A percentile compares a stretch with the other conserved stretches of the same genome.
These are phyloP conservation scores for Cathartes aura DNA, from an alignment of 2,113 vertebrate species.

Conservation along the genomic window DNA sequence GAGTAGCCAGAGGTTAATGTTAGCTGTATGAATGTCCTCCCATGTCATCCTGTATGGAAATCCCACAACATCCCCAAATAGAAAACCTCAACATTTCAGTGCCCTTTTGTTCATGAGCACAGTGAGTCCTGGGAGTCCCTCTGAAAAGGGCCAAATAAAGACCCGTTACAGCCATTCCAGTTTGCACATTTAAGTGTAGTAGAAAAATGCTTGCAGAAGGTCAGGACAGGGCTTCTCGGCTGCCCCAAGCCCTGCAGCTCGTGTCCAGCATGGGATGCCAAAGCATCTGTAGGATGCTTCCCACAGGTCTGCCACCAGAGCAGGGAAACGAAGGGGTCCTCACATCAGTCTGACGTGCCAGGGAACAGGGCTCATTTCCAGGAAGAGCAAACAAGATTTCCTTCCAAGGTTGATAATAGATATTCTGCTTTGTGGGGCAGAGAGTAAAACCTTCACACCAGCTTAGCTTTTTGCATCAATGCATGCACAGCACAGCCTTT, in stretches of 20 bases:
- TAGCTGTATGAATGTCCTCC: not conserved
- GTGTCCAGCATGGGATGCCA: not conserved
- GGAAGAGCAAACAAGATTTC: not conserved
- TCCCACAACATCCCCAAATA: not conserved
- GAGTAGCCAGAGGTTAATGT: not conserved
- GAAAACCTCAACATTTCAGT: not conserved
- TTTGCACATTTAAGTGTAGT: not conserved
- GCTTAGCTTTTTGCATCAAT: not conserved
- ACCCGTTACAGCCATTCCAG: not conserved
- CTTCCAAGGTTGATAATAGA: not conserved
- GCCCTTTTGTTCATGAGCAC: not conserved
- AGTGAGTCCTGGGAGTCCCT: not conserved
- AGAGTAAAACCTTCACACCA: not conserved
- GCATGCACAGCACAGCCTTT: not conserved
- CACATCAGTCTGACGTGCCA: accelerated
- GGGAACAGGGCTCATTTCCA: not conserved
- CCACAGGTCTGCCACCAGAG: not conserved
- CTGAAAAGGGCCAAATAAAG: not conserved
- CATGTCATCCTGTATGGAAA: not conserved
- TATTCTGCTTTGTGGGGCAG: not conserved
- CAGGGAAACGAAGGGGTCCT: not conserved
- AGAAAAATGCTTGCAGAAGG: not conserved
- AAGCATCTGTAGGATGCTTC: not conserved
- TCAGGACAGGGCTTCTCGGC: not conserved
- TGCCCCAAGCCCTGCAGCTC: not conserved